Evolutionary conservation across 2,113 vertebrate species (phyloP).

Genomic region (Ammodytes marinus): DNA sequence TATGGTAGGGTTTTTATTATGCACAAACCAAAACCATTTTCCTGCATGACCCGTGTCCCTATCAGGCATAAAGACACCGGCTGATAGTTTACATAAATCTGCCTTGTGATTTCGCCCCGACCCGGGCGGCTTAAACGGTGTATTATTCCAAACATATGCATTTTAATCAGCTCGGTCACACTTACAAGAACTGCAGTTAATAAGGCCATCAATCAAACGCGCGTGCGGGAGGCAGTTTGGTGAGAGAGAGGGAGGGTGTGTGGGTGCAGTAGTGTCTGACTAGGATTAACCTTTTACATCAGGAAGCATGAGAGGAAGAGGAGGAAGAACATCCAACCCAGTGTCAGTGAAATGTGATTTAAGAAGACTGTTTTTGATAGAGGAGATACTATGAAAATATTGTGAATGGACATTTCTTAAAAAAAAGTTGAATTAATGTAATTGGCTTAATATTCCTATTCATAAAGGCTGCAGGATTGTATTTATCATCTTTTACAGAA

Average conservation of each 20-base stretch:
- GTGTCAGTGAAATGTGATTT: too few species aligned
- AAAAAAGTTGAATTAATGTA: not conserved
- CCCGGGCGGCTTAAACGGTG: slow-evolving; percentile 92
- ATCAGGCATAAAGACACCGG: slow-evolving; percentile 70
- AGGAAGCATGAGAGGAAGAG: not conserved
- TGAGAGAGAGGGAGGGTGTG: not conserved
- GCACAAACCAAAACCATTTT: slow-evolving; percentile 55
- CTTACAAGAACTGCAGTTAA: slow-evolving; percentile 99
- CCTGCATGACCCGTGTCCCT: slow-evolving; percentile 54
- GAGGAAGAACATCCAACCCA: not conserved
- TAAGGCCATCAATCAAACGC: slow-evolving; percentile 98
- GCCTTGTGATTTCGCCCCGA: slow-evolving; percentile 68
- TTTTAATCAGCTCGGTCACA: slow-evolving; percentile 99
- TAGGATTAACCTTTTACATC: slow-evolving; percentile 56
- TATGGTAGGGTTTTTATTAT: slow-evolving; percentile 61
- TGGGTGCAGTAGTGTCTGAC: slow-evolving; percentile 47
- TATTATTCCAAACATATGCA: slow-evolving; percentile 99
- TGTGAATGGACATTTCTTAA: too few species aligned
- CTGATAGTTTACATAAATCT: slow-evolving; percentile 85
- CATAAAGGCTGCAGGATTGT: not conserved
- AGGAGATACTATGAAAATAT: not conserved
- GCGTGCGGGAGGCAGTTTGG: slow-evolving; percentile 26
- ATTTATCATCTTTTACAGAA: not conserved
- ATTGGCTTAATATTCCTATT: not conserved
- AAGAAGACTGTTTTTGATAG: not conserved